Evolutionary conservation across 2,113 vertebrate genomes (phyloP), one percentile per base, ranked within the genome.

Genomic region (Amphiprion ocellaris): DNA sequence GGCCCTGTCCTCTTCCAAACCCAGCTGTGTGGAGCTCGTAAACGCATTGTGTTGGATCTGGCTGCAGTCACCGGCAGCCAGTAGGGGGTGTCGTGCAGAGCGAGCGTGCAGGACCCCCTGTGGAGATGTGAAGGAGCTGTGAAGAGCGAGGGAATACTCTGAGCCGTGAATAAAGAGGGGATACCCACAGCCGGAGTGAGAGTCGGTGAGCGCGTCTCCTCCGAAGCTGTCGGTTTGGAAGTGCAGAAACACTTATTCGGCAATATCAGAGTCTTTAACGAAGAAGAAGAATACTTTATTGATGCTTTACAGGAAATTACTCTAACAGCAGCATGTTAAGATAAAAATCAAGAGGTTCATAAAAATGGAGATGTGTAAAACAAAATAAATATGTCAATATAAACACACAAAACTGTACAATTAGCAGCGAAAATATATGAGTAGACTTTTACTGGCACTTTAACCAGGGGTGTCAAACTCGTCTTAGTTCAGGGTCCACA

Each of bases 101-200:
- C 30, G 28, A 80, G 87, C 19, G 79, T 46, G 72, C 4, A 21
- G 12, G 86, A 88, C 90, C 93, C 89, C 92, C 93, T 90, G 93
- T 80, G 75, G 90, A 86, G 92, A 92, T 91, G 81, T 87, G 87
- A 93, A 90, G 86, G 82, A 82, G 83, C 88, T 89, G 89, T 90
- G 86, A 90, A 87, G 84, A 89, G 87, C 37, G 54, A 90, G 83
- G 87, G 83, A 92, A 90, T 77, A 84, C 90, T 89, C 86, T 66
- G 79, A 88, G 86, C 83, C 73, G 64, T 79, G 89, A 90, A 91
- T 87, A 88, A 87, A 91, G 89, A 82, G 79, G 87, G 90, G 84
- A 90, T 87, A 82, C 82, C 90, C 87, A 73, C 69, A 82, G 80
- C 67, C 44, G 59, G 83, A 55, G 44, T 49, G 37, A 68, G 55